Percentiles rank a stretch among this genome's conserved stretches.
Conservation (phyloP, 1,140 invertebrate species). For the Dendrolimus kikuchii region DNA sequence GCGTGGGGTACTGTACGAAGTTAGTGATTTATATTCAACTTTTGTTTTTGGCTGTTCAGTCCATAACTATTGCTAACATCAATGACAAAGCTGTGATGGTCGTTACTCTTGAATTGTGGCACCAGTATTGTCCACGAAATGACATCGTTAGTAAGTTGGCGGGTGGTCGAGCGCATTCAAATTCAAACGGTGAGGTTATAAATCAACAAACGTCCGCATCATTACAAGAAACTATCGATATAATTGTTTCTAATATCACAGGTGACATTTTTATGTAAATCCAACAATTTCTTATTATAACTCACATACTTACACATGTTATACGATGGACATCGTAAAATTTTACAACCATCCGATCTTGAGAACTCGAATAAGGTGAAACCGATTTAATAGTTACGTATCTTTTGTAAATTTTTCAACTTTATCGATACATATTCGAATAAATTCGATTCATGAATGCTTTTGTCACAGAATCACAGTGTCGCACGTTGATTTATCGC, state of each 20-base stretch:
- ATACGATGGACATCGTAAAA: not conserved
- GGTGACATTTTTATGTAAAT: conserved; percentile 34
- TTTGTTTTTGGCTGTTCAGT: conserved; percentile 67
- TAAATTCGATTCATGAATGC: conserved; percentile 25
- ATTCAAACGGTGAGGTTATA: conserved; percentile 61
- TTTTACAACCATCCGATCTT: not conserved
- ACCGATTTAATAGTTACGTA: no score
- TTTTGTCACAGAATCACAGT: conserved; percentile 32
- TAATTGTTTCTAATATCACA: conserved; percentile 44
- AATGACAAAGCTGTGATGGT: conserved; percentile 55
- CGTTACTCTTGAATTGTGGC: conserved; percentile 65
- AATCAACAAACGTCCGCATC: conserved; percentile 28
- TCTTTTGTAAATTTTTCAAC: conserved; percentile 4
- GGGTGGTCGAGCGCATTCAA: conserved; percentile 63
- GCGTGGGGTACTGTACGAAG: conserved; percentile 30
- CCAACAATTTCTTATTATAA: conserved; percentile 3
- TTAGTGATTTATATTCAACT: conserved; percentile 63
- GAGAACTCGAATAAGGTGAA: no score
- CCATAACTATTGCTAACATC: conserved; percentile 44
- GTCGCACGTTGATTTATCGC: conserved; percentile 51
- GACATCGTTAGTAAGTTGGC: conserved; percentile 65
- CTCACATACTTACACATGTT: not conserved
- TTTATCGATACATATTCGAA: conserved; percentile 14
- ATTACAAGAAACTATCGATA: conserved; percentile 35
- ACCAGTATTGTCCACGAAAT: conserved; percentile 57